Conservation (phyloP, 2,888 invertebrate genomes). For the Fissipunctia ypsillon region DNA sequence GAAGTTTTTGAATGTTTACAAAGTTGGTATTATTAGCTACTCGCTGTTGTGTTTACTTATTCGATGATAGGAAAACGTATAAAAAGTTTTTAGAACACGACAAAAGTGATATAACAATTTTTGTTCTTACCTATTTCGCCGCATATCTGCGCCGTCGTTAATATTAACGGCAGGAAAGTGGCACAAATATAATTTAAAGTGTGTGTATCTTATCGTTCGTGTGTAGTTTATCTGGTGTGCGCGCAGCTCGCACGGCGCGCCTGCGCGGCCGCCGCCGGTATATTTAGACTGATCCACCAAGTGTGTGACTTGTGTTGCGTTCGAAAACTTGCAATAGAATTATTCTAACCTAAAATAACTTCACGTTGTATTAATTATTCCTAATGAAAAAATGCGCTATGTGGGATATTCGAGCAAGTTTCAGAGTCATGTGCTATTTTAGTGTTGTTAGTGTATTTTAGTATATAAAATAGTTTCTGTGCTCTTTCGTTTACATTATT, state of each 20-base stretch:
- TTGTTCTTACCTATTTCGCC: conserved; percentile 85
- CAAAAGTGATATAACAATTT: conserved; percentile 68
- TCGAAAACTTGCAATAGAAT: conserved; percentile 75
- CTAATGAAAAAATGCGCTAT: conserved; percentile 60
- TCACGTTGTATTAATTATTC: conserved; percentile 63
- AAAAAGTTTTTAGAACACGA: conserved; percentile 73
- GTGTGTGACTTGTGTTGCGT: conserved; percentile 81
- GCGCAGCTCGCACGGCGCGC: conserved; percentile 80
- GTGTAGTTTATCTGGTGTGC: conserved; percentile 81
- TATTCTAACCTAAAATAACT: conserved; percentile 76
- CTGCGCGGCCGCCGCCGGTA: conserved; percentile 85
- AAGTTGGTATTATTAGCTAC: conserved; percentile 78
- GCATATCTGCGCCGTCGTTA: conserved; percentile 81
- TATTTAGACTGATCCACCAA: conserved; percentile 88
- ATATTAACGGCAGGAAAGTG: conserved; percentile 71
- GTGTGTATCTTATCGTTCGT: conserved; percentile 86
- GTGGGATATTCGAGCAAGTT: conserved; percentile 52
- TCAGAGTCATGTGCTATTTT: conserved; percentile 30
- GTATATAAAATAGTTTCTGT: background rate
- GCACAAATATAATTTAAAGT: conserved; percentile 77
- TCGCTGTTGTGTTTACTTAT: conserved; percentile 73
- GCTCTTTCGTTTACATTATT: background rate
- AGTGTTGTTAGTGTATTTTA: conserved; percentile 12
- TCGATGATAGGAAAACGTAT: conserved; percentile 72
- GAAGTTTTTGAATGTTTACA: conserved; percentile 80